Evolutionary conservation across 64 coral and sea anemone species (phyloP).

Genomic region (Pocillopora verrucosa): DNA sequence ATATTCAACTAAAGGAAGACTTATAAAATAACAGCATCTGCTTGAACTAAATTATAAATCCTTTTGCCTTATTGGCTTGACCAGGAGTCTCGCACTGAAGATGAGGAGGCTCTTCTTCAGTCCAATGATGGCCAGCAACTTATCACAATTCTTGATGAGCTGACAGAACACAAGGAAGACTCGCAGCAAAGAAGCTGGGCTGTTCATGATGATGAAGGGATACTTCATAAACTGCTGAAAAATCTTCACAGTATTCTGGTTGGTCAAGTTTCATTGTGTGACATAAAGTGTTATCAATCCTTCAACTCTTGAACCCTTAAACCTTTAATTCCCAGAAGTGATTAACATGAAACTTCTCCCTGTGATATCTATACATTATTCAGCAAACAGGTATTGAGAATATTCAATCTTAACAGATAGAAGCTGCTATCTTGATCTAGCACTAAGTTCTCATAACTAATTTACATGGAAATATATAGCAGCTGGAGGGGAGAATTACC

Average conservation of each 20-base stretch:
- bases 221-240: conserved; percentile 66
- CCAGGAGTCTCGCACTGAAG: conserved; percentile 57
- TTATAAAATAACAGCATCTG: neutral
- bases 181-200: conserved; percentile 97
- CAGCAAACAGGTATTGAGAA: no score
- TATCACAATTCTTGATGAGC: conserved; percentile 61
- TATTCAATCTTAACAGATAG: no score
- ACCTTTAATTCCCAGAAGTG: no score
- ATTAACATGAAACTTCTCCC: no score
- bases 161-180: conserved; percentile 94
- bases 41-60: neutral
- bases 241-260: conserved; percentile 76
- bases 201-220: conserved; percentile 82
- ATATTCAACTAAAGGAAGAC: neutral
- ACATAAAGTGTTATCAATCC: no score
- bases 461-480: no score
- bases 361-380: no score
- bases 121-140: conserved; percentile 93
- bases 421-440: no score
- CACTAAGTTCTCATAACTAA: no score
- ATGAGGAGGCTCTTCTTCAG: conserved; percentile 70
- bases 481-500: no score
- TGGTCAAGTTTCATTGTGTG: neutral
- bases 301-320: no score
- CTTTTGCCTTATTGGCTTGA: neutral